These are phyloP conservation scores for Stenichneumon culpator DNA, from an alignment of 2,888 invertebrate genomes.

Conservation along the genomic window DNA sequence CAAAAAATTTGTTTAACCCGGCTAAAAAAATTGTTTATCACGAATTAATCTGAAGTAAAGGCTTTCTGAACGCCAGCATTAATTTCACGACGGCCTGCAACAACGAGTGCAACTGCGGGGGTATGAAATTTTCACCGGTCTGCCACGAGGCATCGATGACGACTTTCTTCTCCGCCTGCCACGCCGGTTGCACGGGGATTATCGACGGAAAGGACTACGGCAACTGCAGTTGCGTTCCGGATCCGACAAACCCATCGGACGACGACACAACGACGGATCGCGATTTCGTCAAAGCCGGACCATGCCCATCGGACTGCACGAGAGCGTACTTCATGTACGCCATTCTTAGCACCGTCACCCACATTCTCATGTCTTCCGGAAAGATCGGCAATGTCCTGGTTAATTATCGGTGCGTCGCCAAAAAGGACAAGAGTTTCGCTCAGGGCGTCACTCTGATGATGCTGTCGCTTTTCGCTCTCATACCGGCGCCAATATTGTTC, in stretches of 20 bases:
- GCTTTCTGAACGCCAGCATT: constrained; percentile 81
- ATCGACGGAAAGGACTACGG: constrained; percentile 81
- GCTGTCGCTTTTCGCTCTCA: constrained; percentile 88
- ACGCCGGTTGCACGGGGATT: constrained; percentile 88
- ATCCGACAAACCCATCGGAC: constrained; percentile 9
- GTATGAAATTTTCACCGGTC: constrained; percentile 88
- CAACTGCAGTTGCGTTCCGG: constrained; percentile 79
- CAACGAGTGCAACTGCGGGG: constrained; percentile 87
- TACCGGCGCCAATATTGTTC: constrained; percentile 90
- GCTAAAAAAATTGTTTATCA: too few species aligned
- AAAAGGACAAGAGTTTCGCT: constrained; percentile 89
- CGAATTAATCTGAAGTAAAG: too few species aligned
- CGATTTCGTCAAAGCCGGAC: constrained; percentile 80
- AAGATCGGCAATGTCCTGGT: constrained; percentile 89
- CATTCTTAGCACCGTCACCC: constrained; percentile 86
- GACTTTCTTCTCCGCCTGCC: constrained; percentile 91
- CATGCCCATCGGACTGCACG: constrained; percentile 81
- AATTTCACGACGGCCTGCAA: constrained; percentile 87
- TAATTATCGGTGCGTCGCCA: constrained; percentile 88
- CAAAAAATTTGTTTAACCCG: too few species aligned
- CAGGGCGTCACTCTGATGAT: constrained; percentile 88
- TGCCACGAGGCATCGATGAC: constrained; percentile 87
- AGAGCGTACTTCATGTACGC: constrained; percentile 85
- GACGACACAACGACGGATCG: background rate
- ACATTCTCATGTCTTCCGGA: constrained; percentile 89